Evolutionary conservation across 2,797 vertebrate species (phyloP), one percentile per base, ranked within the genome.

Genomic region (Vultur gryphus): DNA sequence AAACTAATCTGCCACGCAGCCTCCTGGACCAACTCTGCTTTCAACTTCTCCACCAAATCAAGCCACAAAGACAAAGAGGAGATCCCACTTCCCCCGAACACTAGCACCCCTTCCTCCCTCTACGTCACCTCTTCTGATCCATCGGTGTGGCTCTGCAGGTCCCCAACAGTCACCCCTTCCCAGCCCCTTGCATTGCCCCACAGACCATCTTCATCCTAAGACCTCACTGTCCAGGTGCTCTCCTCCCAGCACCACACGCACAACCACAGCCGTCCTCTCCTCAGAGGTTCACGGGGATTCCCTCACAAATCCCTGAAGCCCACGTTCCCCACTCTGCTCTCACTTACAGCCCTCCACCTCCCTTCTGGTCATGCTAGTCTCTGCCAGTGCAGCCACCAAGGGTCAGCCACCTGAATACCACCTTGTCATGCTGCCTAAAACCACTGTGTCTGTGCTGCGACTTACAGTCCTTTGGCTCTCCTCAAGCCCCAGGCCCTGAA

Each of bases 101-200:
- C 7, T 25, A 61, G 48, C 48, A 54, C 13, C 6, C 14, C n/a
- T 35, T 84, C 24, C n/a, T 86, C 43, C 16, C 49, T 49, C 76
- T 46, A 2, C 5, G 1, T 23, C 25, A 57, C 20, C 35, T 83
- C 46, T 16, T 46, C n/a, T 39, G 37, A 15, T 15, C 43, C 44
- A 57, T 20, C 0, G 0, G 23, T 6, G 12, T 10, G 8, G n/a
- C 6, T 80, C 37, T 73, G 33, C 52, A 77, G 82, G 39, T 49
- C n/a, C 44, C 14, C 35, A 83, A 1, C 1, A 66, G 59, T 7
- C 20, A n/a, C 5, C 4, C 28, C 6, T 57, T 52, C 14, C n/a
- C 61, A 70, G 44, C 1, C 16, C 31, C 13, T 35, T 31, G 19
- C 71, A 31, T 20, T 52, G 20, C 20, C 54, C 39, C 35, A 33